A percentile compares a stretch with the other conserved stretches of the same genome.
Conservation (phyloP, 2,113 vertebrate genomes). For the Apistogramma diplotaenia region DNA sequence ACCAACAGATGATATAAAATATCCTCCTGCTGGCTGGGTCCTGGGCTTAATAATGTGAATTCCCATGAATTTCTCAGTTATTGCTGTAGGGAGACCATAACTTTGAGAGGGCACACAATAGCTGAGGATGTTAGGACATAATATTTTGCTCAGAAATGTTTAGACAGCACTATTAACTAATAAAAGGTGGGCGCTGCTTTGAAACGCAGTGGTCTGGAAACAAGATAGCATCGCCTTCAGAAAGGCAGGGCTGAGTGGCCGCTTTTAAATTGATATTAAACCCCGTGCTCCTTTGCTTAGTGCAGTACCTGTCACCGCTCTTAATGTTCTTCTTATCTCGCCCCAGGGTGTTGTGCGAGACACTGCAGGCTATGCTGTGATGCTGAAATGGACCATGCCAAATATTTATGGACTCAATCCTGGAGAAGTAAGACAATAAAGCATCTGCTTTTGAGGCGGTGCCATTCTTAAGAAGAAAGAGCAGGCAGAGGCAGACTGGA, state of each 20-base stretch:
- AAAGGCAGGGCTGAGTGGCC: not conserved
- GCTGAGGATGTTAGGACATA: not conserved
- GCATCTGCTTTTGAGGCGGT: conserved; percentile 13
- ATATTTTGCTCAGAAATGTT: not conserved
- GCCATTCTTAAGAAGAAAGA: conserved; percentile 1
- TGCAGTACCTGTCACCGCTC: conserved; percentile 1
- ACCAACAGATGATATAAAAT: conserved; percentile 22
- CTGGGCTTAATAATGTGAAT: not conserved
- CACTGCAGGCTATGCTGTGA: conserved; percentile 93
- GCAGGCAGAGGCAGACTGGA: not conserved
- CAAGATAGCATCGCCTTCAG: not conserved
- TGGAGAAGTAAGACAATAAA: conserved; percentile 85
- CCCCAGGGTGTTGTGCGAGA: conserved; percentile 88
- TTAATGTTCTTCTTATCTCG: conserved; percentile 40
- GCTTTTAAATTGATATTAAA: conserved; percentile 25
- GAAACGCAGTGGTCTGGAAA: not conserved
- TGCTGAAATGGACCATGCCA: conserved; percentile 98
- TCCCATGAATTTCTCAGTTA: not conserved
- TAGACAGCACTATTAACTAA: not conserved
- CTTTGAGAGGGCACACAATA: not conserved
- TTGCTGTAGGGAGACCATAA: not conserved
- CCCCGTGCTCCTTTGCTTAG: not conserved
- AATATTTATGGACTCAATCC: conserved; percentile 89
- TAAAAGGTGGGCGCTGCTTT: not conserved
- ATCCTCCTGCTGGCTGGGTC: conserved; percentile 12